Evolutionary conservation across 2,797 vertebrate genomes (phyloP).

Genomic region (Crocidura indochinensis): DNA sequence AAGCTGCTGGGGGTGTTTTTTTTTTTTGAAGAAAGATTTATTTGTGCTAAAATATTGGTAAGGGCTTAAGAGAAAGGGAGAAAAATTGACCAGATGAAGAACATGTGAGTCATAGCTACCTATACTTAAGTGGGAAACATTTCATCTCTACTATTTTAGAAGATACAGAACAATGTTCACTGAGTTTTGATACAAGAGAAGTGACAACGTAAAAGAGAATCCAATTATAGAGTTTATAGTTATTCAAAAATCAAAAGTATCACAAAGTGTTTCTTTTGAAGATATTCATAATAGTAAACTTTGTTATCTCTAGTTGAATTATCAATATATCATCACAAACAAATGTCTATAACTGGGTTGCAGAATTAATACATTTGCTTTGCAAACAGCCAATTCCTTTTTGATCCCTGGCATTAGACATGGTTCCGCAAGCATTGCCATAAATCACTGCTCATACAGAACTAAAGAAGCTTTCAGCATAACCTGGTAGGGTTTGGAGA

Average conservation of each 20-base stretch:
- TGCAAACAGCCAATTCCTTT: too few relatives aligned
- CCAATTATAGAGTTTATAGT: not conserved
- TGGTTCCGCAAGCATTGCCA: too few relatives aligned
- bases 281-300: not conserved
- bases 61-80: not conserved
- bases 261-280: not conserved
- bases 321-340: not conserved
- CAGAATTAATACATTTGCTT: too few relatives aligned
- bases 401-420: too few relatives aligned
- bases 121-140: not conserved
- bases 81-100: not conserved
- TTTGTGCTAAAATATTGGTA: slow-evolving; percentile 33
- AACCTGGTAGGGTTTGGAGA: too few relatives aligned
- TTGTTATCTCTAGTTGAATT: not conserved
- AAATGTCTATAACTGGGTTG: not conserved
- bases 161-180: not conserved
- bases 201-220: not conserved
- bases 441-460: too few relatives aligned
- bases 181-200: not conserved
- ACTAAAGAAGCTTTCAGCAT: too few relatives aligned
- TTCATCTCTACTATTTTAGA: not conserved
- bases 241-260: slow-evolving; percentile 8
- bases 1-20: slow-evolving; percentile 16
- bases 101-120: not conserved
- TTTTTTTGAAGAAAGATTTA: not conserved